Base-by-base conservation (phyloP, 2,797 vertebrate genomes). In the Martes flavigula region DNA sequence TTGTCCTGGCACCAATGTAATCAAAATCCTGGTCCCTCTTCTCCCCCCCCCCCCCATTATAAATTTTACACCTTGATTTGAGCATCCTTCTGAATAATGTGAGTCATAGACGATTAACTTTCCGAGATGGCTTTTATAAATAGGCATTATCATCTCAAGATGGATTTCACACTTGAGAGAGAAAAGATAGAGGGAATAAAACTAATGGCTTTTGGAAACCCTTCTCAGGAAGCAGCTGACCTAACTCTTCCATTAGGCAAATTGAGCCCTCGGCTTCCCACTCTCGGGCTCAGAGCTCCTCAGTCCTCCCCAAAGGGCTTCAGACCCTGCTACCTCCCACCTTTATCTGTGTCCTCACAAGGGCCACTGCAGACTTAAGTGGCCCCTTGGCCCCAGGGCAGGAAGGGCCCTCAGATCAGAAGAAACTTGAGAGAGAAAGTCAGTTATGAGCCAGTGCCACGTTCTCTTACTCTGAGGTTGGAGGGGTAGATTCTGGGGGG, bases 91-190 rank as follows among this genome's bases (percentile, higher is more conserved):
- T 87, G 72, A 90, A 38, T 70, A 54, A 58, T 0, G 6, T 58
- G 84, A 91, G 62, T 92, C 85, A 60, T 46, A 21, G 2, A 25
- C 56, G 51, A 78, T 77, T 15, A 81, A 87, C 78, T 93, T 93
- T 81, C 87, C 48, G 83, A 89, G 62, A 40, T 32, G 10, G 17
- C 38, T 90, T 95, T 82, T 73, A 90, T 83, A 87, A 95, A 91
- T 23, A 78, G 51, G 32, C 51, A 83, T 90, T 81, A 84, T 86
- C 82, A 66, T 70, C 83, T n/a, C 54, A 48, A 92, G 25, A 40
- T n/a, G 46, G 86, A 85, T 72, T 73, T 96, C 72, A 68, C 54
- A 62, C 46, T 79, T 84, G 68, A 92, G 81, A 58, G 11, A 32
- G 35, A 9, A 40, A 64, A 90, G 82, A 82, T 1, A 7, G 66